phyloP scores from a whole-genome alignment of 2,888 invertebrate genomes.

The Brachyopa scutellaris region DNA sequence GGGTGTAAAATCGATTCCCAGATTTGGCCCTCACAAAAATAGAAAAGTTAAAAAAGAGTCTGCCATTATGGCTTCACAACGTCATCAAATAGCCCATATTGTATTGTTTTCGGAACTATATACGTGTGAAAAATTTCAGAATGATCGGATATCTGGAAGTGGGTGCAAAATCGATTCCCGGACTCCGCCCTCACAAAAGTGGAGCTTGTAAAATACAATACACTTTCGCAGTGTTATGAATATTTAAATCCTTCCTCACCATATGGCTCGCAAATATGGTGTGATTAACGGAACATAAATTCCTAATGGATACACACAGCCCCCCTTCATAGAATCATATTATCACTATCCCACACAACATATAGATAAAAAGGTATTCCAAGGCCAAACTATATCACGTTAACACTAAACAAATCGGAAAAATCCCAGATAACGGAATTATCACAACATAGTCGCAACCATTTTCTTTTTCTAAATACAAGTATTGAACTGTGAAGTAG shows the following conservation, averaged over 20 bases:
- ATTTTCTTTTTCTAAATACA: conserved; percentile 54
- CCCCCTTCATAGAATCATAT: conserved; percentile 36
- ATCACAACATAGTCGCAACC: conserved; percentile 61
- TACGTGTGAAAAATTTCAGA: no score
- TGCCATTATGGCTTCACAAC: no score
- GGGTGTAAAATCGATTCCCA: no score
- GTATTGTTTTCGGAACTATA: no score
- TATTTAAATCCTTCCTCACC: conserved; percentile 17
- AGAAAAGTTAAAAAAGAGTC: no score
- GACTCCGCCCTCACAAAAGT: no score
- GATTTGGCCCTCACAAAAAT: no score
- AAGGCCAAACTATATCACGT: conserved; percentile 41
- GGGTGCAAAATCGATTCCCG: no score
- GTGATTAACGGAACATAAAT: conserved; percentile 41
- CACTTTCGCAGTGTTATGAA: conserved; percentile 13
- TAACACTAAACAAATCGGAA: conserved; percentile 61
- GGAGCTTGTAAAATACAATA: conserved; percentile 32
- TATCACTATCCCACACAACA: conserved; percentile 35
- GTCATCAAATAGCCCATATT: no score
- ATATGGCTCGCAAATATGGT: conserved; percentile 37
- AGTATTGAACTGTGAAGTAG: conserved; percentile 44
- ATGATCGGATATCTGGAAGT: no score
- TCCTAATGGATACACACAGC: conserved; percentile 29
- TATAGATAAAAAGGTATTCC: conserved; percentile 49
- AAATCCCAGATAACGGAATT: conserved; percentile 69